These are phyloP conservation scores for Barbus barbus DNA, from an alignment of 2,113 vertebrate genomes.

Conservation along the genomic window DNA sequence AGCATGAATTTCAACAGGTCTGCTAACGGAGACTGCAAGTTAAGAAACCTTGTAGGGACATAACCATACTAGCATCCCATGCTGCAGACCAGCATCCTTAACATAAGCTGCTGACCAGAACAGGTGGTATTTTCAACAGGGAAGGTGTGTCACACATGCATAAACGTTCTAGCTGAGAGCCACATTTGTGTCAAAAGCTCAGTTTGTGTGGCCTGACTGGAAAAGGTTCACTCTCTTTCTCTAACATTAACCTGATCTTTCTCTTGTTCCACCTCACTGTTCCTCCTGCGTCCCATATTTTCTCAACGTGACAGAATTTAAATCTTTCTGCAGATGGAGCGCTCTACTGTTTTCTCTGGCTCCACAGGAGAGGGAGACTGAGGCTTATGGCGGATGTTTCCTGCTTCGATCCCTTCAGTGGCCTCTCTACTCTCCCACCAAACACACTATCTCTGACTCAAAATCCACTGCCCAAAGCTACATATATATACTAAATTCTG, in stretches of 20 bases:
- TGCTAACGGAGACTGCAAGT: background rate
- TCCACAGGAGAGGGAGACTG: slow-evolving; percentile 47
- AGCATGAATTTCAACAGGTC: background rate
- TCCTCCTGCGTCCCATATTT: slow-evolving; percentile 71
- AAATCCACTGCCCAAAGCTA: background rate
- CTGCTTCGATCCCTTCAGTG: slow-evolving; percentile 28
- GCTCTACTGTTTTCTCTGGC: slow-evolving; percentile 74
- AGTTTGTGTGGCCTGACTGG: slow-evolving; percentile 72
- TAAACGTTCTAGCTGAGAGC: background rate
- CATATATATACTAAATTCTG: background rate
- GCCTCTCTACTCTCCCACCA: slow-evolving; percentile 25
- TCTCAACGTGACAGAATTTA: slow-evolving; percentile 73
- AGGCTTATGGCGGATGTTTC: slow-evolving; percentile 52
- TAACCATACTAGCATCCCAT: background rate
- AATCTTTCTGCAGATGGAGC: slow-evolving; percentile 77
- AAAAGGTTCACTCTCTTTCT: slow-evolving; percentile 60
- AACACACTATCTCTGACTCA: slow-evolving; percentile 29
- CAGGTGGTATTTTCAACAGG: background rate
- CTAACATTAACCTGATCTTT: slow-evolving; percentile 69
- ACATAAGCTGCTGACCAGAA: background rate
- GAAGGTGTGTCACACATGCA: background rate
- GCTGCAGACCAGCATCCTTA: background rate
- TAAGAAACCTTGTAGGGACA: background rate
- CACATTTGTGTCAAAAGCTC: slow-evolving; percentile 54
- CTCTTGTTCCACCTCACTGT: slow-evolving; percentile 65